Percentiles rank a stretch among this genome's conserved stretches.
These are phyloP conservation scores for Stigmatopora nigra DNA, from an alignment of 2,113 vertebrate species.

Conservation along the genomic window DNA sequence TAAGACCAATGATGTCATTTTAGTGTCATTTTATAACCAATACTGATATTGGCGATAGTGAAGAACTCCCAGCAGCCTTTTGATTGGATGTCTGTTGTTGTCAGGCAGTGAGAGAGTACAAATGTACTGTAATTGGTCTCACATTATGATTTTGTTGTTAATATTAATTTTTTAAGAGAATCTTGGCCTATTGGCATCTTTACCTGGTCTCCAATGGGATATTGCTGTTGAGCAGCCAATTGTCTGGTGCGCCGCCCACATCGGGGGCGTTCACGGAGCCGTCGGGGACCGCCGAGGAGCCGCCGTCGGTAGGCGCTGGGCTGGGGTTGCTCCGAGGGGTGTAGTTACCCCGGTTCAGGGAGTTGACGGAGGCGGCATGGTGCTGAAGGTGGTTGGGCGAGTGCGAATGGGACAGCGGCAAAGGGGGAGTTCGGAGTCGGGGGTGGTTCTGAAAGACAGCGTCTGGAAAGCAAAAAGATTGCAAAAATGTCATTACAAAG, in stretches of 20 bases:
- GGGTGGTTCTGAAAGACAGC: conserved; percentile 84
- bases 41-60: too few relatives aligned
- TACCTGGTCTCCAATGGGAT: conserved; percentile 98
- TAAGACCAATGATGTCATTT: too few relatives aligned
- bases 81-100: too few relatives aligned
- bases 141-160: background rate
- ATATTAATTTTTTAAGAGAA: background rate
- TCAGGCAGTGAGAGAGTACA: too few relatives aligned
- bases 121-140: too few relatives aligned
- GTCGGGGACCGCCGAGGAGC: conserved; percentile 79
- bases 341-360: conserved; percentile 89
- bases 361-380: conserved; percentile 87
- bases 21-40: too few relatives aligned
- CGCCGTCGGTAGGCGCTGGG: conserved; percentile 86
- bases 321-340: conserved; percentile 92
- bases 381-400: conserved; percentile 81
- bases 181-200: background rate
- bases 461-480: conserved; percentile 69
- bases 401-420: conserved; percentile 85
- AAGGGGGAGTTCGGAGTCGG: conserved; percentile 86
- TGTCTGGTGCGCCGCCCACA: conserved; percentile 84
- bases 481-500: background rate
- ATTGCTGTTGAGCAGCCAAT: conserved; percentile 99
- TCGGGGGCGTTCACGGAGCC: conserved; percentile 75
- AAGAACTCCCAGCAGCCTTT: too few relatives aligned